These are phyloP conservation scores for Andricus curvator DNA, from an alignment of 2,888 invertebrate species.

Conservation along the genomic window DNA sequence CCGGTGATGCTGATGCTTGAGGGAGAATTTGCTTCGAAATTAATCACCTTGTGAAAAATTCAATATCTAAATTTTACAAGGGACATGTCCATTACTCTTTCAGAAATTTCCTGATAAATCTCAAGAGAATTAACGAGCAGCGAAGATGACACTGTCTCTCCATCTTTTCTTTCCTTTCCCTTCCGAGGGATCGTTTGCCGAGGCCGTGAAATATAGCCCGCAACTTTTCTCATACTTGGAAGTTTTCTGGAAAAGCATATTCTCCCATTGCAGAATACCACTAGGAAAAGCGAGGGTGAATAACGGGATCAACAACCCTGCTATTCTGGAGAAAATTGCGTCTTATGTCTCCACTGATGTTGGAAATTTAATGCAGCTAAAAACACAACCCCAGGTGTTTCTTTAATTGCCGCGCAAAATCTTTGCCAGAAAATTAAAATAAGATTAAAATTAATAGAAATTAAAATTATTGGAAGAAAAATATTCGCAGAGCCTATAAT, in stretches of 20 bases:
- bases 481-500: neutral
- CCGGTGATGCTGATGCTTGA: conserved; percentile 3
- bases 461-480: neutral
- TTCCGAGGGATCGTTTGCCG: conserved; percentile 55
- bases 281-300: neutral
- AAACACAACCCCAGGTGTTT: neutral
- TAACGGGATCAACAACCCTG: neutral
- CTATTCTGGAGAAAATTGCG: neutral
- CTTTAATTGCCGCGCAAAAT: neutral
- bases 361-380: neutral
- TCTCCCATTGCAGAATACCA: conserved; percentile 37
- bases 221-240: conserved; percentile 74
- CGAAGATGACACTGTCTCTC: conserved; percentile 73
- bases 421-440: neutral
- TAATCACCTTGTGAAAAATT: conserved; percentile 58
- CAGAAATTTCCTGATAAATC: conserved; percentile 72
- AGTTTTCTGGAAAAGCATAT: conserved; percentile 64
- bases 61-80: conserved; percentile 71
- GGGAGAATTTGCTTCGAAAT: conserved; percentile 40
- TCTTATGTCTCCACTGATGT: neutral
- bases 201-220: conserved; percentile 71
- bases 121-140: conserved; percentile 74
- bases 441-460: neutral
- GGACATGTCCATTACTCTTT: conserved; percentile 70
- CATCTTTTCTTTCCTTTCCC: conserved; percentile 61